These are phyloP conservation scores for Cassiopea andromeda DNA, from an alignment of 30 jellyfish, hydroid and myxozoan species.

Conservation along the genomic window DNA sequence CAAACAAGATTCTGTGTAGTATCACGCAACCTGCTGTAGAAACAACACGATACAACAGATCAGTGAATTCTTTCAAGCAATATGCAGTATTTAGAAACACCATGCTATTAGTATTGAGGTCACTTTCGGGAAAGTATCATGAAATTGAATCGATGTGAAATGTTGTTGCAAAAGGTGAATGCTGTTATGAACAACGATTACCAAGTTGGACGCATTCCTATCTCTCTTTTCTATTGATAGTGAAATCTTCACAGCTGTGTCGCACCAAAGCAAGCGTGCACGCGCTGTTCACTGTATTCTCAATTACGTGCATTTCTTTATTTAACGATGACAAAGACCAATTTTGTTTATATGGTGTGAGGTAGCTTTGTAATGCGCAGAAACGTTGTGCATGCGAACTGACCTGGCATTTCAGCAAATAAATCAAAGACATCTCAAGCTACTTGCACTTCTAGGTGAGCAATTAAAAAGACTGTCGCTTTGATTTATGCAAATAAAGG, in stretches of 20 bases:
- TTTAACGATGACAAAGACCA: neutral
- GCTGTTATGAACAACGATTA: constrained; percentile 4
- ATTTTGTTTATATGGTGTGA: neutral
- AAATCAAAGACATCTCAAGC: neutral
- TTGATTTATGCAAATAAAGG: too few species aligned
- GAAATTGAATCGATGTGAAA: constrained; percentile 2
- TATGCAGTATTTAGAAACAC: neutral
- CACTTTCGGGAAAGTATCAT: neutral
- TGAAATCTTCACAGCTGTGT: constrained; percentile 1
- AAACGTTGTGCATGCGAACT: neutral
- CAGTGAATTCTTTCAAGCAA: neutral
- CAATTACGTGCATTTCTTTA: neutral
- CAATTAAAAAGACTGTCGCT: too few species aligned
- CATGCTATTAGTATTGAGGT: neutral
- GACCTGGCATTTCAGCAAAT: neutral
- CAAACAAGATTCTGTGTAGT: neutral
- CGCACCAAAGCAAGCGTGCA: constrained; percentile 6
- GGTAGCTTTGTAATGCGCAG: neutral
- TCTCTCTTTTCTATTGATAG: constrained; percentile 2
- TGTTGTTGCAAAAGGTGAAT: neutral
- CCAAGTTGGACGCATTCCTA: constrained; percentile 10
- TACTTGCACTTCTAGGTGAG: neutral
- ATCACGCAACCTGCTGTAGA: constrained; percentile 2
- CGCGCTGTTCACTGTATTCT: constrained; percentile 5
- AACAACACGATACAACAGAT: neutral